These are phyloP conservation scores for Mesorhabditis spiculigera DNA, from an alignment of 2,888 invertebrate species.

Conservation along the genomic window DNA sequence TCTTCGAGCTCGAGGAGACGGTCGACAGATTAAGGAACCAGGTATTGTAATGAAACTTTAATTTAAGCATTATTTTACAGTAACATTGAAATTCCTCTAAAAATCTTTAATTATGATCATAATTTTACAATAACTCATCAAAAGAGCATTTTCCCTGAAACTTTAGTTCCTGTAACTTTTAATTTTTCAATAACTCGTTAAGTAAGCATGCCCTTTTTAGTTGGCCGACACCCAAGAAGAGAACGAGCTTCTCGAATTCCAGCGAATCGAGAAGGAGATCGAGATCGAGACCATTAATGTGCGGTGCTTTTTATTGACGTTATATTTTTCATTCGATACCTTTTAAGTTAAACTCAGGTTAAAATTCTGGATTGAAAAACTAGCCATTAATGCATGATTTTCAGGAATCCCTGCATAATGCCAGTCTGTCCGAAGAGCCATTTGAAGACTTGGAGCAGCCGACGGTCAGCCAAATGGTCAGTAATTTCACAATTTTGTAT, in stretches of 20 bases:
- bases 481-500: not conserved
- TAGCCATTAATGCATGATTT: not conserved
- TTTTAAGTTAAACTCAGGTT: not conserved
- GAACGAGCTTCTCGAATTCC: constrained; percentile 55
- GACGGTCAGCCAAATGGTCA: not conserved
- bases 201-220: constrained; percentile 11
- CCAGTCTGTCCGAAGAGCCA: not conserved
- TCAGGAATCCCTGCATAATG: not conserved
- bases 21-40: constrained; percentile 27
- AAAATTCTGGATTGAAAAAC: not conserved
- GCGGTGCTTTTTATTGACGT: not conserved
- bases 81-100: no score
- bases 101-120: no score
- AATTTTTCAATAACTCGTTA: not conserved
- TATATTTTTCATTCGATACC: no score
- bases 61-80: no score
- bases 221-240: constrained; percentile 33
- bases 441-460: not conserved
- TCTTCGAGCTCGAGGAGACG: constrained; percentile 24
- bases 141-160: not conserved
- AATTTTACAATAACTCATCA: not conserved
- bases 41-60: constrained; percentile 4
- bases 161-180: constrained; percentile 1
- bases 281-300: not conserved
- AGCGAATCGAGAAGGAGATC: constrained; percentile 39